Percentiles rank a stretch among this genome's conserved stretches.
Conservation (phyloP, 2,113 vertebrate species). For the Poeciliopsis prolifica region DNA sequence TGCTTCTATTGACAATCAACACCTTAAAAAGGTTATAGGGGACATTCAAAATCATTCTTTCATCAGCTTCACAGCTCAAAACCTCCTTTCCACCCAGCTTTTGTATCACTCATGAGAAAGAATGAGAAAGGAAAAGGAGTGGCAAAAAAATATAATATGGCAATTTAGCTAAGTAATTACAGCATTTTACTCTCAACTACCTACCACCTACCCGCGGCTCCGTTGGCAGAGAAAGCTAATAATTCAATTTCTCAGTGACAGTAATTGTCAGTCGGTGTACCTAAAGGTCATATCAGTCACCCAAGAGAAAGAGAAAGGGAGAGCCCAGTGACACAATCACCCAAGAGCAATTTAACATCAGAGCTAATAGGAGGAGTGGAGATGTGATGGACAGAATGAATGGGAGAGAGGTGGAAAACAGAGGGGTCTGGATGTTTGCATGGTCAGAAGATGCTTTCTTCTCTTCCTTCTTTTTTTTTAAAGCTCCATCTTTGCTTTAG, state of each 20-base stretch:
- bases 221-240: slow-evolving; percentile 79
- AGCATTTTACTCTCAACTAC: slow-evolving; percentile 80
- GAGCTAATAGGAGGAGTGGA: slow-evolving; percentile 74
- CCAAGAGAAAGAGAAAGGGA: slow-evolving; percentile 70
- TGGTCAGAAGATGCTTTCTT: slow-evolving; percentile 26
- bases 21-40: slow-evolving; percentile 59
- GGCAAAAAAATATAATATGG: slow-evolving; percentile 80
- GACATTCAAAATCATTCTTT: slow-evolving; percentile 68
- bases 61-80: slow-evolving; percentile 60
- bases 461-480: not conserved
- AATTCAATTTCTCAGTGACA: slow-evolving; percentile 85
- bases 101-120: slow-evolving; percentile 59
- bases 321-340: slow-evolving; percentile 75
- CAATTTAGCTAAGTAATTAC: slow-evolving; percentile 87
- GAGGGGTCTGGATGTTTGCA: slow-evolving; percentile 35
- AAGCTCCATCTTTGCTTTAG: not conserved
- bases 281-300: slow-evolving; percentile 85
- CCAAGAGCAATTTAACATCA: slow-evolving; percentile 78
- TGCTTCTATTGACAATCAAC: slow-evolving; percentile 78
- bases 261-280: slow-evolving; percentile 84
- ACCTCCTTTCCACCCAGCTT: slow-evolving; percentile 45
- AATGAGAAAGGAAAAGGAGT: slow-evolving; percentile 69
- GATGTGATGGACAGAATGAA: slow-evolving; percentile 67
- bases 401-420: slow-evolving; percentile 45
- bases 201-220: slow-evolving; percentile 76